Percentiles rank a stretch among this genome's conserved stretches.
Conservation (phyloP, 2,888 invertebrate genomes). For the Sceliomorpha sp. region DNA sequence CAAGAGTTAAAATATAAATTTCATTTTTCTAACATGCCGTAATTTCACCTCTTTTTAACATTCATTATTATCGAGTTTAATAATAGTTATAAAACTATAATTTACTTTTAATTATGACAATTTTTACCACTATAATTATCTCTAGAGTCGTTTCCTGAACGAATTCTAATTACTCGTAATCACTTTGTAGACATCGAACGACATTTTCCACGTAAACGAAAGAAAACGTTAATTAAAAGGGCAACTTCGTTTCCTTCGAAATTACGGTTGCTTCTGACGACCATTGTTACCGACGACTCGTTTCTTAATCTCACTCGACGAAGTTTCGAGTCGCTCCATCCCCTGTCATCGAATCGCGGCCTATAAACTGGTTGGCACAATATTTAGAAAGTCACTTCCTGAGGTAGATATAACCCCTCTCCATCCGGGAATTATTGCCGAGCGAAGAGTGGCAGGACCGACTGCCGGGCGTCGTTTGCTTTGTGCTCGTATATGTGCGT, state of each 20-base stretch:
- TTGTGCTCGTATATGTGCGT: constrained; percentile 29
- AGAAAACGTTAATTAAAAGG: constrained; percentile 54
- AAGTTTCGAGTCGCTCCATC: constrained; percentile 44
- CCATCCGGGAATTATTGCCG: constrained; percentile 67
- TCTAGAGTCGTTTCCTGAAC: too few species aligned
- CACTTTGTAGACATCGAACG: constrained; percentile 29
- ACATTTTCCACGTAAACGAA: constrained; percentile 9
- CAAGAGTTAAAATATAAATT: too few species aligned
- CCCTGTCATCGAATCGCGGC: constrained; percentile 55
- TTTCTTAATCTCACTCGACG: constrained; percentile 55
- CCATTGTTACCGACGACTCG: constrained; percentile 44
- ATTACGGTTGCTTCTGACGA: constrained; percentile 38
- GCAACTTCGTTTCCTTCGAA: constrained; percentile 38
- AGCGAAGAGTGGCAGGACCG: constrained; percentile 63
- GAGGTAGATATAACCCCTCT: constrained; percentile 59
- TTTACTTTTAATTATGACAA: too few species aligned
- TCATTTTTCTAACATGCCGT: too few species aligned
- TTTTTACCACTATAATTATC: too few species aligned
- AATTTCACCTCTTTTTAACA: too few species aligned
- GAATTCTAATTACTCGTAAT: constrained; percentile 19
- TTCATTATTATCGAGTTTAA: too few species aligned
- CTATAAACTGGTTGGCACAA: constrained; percentile 61
- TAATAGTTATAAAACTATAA: too few species aligned
- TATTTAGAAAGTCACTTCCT: constrained; percentile 67
- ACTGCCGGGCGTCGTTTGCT: constrained; percentile 48